These are phyloP conservation scores for Ptilonorhynchus violaceus DNA, from an alignment of 2,113 vertebrate species.

Conservation along the genomic window DNA sequence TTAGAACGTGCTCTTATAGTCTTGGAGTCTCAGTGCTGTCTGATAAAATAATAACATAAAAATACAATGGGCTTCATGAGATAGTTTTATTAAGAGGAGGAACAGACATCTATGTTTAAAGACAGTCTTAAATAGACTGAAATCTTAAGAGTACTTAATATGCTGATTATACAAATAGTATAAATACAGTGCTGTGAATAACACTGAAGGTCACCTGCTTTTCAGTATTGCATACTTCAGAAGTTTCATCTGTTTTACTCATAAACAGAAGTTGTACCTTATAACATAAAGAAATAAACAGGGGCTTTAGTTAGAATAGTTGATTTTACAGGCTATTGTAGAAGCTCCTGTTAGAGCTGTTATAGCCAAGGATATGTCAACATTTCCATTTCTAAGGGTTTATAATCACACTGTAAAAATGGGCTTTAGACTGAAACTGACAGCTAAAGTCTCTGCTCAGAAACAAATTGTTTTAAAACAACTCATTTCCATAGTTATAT, in stretches of 20 bases:
- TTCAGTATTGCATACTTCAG: neutral
- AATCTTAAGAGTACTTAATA: neutral
- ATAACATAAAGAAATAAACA: neutral
- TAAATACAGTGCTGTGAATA: neutral
- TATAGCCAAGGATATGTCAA: neutral
- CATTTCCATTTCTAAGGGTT: conserved; percentile 10
- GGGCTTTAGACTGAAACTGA: neutral
- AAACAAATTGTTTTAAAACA: neutral
- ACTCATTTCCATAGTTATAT: neutral
- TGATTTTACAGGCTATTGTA: neutral
- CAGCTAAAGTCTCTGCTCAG: neutral
- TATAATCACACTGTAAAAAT: conserved; percentile 4
- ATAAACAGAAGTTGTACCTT: neutral
- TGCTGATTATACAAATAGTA: neutral
- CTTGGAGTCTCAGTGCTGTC: neutral
- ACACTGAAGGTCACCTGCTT: neutral
- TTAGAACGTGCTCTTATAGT: neutral
- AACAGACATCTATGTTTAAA: neutral
- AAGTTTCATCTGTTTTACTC: neutral
- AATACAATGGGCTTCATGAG: neutral
- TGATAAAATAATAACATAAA: neutral
- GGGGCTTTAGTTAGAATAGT: neutral
- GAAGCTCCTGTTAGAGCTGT: neutral
- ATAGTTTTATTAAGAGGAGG: neutral
- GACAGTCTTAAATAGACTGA: neutral